Percentiles rank a stretch among this genome's conserved stretches.
Evolutionary conservation across 2,113 vertebrate species (phyloP).

Genomic region (Rhagologus leucostigma): DNA sequence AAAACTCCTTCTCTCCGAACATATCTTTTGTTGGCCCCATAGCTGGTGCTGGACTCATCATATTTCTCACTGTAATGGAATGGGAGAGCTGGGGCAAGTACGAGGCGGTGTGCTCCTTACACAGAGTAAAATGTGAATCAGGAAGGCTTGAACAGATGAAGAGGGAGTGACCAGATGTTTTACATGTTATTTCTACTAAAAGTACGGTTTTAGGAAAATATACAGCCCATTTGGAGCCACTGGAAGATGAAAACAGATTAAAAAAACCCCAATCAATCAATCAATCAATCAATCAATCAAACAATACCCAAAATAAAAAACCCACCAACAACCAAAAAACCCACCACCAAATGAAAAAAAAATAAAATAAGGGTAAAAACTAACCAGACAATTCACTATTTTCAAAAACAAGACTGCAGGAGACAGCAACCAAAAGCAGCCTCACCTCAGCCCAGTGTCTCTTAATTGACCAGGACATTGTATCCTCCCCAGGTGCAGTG

Average conservation of each 20-base stretch:
- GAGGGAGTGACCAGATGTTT: background rate
- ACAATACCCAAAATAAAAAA: background rate
- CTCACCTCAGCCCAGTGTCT: background rate
- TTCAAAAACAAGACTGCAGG: background rate
- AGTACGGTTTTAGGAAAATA: background rate
- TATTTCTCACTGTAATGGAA: background rate
- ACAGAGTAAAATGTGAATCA: background rate
- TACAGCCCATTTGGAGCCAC: background rate
- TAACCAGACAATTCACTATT: background rate
- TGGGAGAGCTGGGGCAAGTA: background rate
- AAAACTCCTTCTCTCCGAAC: background rate
- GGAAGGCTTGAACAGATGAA: background rate
- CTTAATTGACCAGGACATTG: background rate
- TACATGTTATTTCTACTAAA: background rate
- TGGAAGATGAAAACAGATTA: background rate
- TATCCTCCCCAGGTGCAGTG: background rate
- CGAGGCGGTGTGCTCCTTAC: rapidly evolving
- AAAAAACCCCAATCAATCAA: background rate
- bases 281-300: background rate
- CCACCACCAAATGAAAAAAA: background rate
- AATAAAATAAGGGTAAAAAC: background rate
- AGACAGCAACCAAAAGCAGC: background rate
- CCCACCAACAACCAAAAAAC: background rate
- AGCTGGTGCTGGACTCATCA: background rate
- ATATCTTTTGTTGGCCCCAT: background rate